These are phyloP conservation scores for Orthosia cruda DNA, from an alignment of 2,888 invertebrate species.

Conservation along the genomic window DNA sequence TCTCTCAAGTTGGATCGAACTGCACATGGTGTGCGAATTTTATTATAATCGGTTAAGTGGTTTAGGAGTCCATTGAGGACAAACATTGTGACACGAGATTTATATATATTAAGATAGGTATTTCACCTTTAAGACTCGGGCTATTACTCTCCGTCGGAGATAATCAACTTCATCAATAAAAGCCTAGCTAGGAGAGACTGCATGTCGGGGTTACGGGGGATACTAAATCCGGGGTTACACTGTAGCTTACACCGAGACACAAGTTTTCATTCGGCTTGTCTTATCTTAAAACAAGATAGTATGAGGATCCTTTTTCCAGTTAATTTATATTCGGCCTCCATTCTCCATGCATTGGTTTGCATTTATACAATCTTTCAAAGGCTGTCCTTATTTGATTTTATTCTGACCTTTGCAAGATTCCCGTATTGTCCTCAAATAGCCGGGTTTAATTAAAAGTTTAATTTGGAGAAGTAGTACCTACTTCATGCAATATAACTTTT, in stretches of 20 bases:
- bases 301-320: no score
- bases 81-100: no score
- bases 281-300: slow-evolving; percentile 17
- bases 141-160: slow-evolving; percentile 39
- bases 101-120: no score
- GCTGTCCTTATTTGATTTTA: slow-evolving; percentile 39
- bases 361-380: slow-evolving; percentile 33
- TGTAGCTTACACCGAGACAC: neutral
- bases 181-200: slow-evolving; percentile 15
- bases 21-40: no score
- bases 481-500: neutral
- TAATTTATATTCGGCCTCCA: slow-evolving; percentile 34
- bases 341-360: slow-evolving; percentile 37
- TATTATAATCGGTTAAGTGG: no score
- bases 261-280: slow-evolving; percentile 7
- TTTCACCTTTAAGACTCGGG: slow-evolving; percentile 2
- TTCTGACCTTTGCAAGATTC: neutral
- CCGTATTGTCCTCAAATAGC: slow-evolving; percentile 15
- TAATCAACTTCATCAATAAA: slow-evolving; percentile 56
- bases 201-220: slow-evolving; percentile 12
- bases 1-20: no score
- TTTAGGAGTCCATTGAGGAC: no score
- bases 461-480: neutral
- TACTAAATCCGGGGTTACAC: slow-evolving; percentile 6
- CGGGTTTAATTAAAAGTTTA: neutral